Evolutionary conservation across 1,140 invertebrate species (phyloP), one percentile per base, ranked within the genome.

Genomic region (Bathynomus jamesi): DNA sequence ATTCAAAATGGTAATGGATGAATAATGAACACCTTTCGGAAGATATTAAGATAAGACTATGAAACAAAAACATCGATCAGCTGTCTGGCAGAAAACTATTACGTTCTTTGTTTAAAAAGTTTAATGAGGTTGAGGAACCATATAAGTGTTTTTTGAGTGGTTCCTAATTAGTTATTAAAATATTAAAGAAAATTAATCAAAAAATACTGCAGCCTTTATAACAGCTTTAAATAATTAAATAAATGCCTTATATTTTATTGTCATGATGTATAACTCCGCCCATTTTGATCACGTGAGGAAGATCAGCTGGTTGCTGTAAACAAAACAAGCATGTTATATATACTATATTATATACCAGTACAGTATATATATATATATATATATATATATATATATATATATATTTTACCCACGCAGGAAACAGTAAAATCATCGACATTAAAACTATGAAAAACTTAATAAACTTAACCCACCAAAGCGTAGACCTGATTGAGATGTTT

Each of bases 231-330:
- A 31, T 31, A 67, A 31, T 46, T 46, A 67, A 46, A 67, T 46
- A 28, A 53, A 21, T 11, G 46, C 11, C 21, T 53, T 13, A 53
- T 13, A 53, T 53, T 53, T 13, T 11, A 53, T 65, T 65, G 24
- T 65, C 24, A 61, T 30, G 31, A 69, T 27, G 29, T 2, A 2
- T 61, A 61, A 61, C 28, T 60, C 67, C 67, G 21, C 67, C 67
- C 53, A 60, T 46, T 24, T 17, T 29, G 53, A 60, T 69, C 67
- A 69, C 46, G 67, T 69, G 67, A 69, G 21, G 0, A 53, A 28
- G 24, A 69, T 69, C 67, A 69, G 67, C 67, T 69, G 40, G 67
- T 61, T 31, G 67, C 28, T 61, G 67, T 69, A 69, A 69, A 69
- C 67, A 69, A 69, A 53, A 53, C 40, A 53, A 53, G 40, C 40